A percentile compares a stretch with the other conserved stretches of the same genome.
These are phyloP conservation scores for Porphyrio hochstetteri DNA, from an alignment of 2,113 vertebrate genomes.

Conservation along the genomic window DNA sequence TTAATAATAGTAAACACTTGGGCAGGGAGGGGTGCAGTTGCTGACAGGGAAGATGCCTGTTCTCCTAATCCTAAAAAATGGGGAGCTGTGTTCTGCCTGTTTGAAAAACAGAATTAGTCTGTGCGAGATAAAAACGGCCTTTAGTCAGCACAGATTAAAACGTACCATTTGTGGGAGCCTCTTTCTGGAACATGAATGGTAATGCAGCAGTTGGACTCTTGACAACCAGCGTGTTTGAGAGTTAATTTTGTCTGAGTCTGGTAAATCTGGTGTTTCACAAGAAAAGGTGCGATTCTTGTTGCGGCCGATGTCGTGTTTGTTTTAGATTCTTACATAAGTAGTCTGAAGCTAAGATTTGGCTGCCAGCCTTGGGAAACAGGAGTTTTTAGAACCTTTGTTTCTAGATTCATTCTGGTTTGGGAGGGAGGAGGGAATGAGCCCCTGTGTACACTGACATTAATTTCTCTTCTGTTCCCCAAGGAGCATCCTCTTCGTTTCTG, in stretches of 20 bases:
- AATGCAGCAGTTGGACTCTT: background rate
- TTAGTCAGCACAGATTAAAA: background rate
- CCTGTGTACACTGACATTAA: background rate
- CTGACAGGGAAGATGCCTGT: background rate
- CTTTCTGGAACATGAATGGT: background rate
- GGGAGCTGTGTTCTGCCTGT: background rate
- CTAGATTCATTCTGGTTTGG: background rate
- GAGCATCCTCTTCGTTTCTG: constrained; percentile 74
- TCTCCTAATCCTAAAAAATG: background rate
- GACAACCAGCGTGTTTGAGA: background rate
- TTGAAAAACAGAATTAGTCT: background rate
- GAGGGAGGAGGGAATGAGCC: background rate
- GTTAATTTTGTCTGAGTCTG: background rate
- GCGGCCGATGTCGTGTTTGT: background rate
- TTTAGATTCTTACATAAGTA: background rate
- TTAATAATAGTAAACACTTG: background rate
- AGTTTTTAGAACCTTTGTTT: background rate
- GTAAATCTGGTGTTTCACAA: background rate
- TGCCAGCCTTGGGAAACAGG: background rate
- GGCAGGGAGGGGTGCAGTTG: background rate
- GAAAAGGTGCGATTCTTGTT: background rate
- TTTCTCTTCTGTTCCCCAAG: constrained; percentile 33
- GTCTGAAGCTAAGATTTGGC: background rate
- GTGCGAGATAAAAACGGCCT: background rate
- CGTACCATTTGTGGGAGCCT: background rate